Conservation (phyloP, 64 coral and sea anemone genomes). For the Porites australiensis region DNA sequence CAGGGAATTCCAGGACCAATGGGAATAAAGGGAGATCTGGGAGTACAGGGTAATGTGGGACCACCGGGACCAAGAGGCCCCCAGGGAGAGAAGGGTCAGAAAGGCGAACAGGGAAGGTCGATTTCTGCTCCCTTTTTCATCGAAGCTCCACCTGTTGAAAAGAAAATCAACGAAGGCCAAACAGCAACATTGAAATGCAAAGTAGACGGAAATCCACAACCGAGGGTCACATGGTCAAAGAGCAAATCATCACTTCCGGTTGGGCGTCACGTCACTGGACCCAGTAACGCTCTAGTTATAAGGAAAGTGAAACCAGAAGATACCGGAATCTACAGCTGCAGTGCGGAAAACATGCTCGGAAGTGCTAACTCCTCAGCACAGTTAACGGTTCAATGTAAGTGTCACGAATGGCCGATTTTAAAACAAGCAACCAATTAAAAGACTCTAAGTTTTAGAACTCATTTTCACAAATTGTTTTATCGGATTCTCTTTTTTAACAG, state of each 20-base stretch:
- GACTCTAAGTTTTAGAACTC: not conserved
- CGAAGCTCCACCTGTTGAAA: not conserved
- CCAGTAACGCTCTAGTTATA: conserved; percentile 16
- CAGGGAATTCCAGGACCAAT: not conserved
- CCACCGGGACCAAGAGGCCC: not conserved
- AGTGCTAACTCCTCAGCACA: not conserved
- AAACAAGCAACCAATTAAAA: too few relatives aligned
- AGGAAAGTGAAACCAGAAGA: conserved; percentile 12
- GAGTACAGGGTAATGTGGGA: not conserved
- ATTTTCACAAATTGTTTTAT: too few relatives aligned
- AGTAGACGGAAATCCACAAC: conserved; percentile 53
- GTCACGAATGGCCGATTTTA: too few relatives aligned
- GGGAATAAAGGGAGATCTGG: not conserved
- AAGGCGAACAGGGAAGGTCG: not conserved
- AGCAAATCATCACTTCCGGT: not conserved
- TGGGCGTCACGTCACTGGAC: conserved; percentile 18
- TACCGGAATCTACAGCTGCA: conserved; percentile 50
- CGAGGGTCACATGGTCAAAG: conserved; percentile 49
- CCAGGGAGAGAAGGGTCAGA: not conserved
- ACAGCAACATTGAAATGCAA: conserved; percentile 13
- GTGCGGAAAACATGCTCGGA: conserved; percentile 28
- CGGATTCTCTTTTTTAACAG: not conserved
- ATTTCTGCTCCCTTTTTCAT: not conserved
- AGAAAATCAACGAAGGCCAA: conserved; percentile 31
- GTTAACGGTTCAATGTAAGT: conserved; percentile 45